Conservation (phyloP, 1,140 invertebrate species). For the Drosophila virilis region DNA sequence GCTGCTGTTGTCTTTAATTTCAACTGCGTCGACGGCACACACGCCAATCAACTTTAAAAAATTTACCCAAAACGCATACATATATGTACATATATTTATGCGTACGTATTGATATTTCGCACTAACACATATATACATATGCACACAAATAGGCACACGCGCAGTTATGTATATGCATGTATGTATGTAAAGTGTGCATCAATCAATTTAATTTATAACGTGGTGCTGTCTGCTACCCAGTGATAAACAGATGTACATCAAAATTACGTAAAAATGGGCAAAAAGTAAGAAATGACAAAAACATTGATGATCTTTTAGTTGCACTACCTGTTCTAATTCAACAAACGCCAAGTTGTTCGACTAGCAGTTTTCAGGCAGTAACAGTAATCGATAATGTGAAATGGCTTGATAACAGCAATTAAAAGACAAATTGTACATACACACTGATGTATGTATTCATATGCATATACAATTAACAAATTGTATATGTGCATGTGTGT, state of each 20-base stretch:
- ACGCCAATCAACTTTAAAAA: constrained; percentile 62
- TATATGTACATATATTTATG: constrained; percentile 12
- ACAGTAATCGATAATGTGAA: constrained; percentile 69
- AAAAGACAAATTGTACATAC: not conserved
- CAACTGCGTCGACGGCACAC: constrained; percentile 2
- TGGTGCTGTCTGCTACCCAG: constrained; percentile 4
- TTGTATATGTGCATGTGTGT: constrained; percentile 1
- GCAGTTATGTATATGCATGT: constrained; percentile 3
- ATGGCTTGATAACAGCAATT: constrained; percentile 40
- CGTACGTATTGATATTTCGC: too few species aligned
- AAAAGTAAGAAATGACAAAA: constrained; percentile 12
- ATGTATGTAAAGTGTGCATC: constrained; percentile 15
- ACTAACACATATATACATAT: constrained; percentile 4
- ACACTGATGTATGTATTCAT: constrained; percentile 13
- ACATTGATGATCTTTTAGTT: constrained; percentile 1
- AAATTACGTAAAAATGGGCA: constrained; percentile 47
- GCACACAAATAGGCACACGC: not conserved
- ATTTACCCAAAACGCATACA: constrained; percentile 32
- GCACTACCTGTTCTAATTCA: constrained; percentile 19
- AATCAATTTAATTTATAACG: constrained; percentile 60
- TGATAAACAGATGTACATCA: constrained; percentile 28
- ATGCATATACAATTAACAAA: not conserved
- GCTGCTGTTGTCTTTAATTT: constrained; percentile 12
- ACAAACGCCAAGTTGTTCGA: constrained; percentile 27
- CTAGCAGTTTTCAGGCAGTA: constrained; percentile 34